These are phyloP conservation scores for Clostera curtula DNA, from an alignment of 2,888 invertebrate species.

Conservation along the genomic window DNA sequence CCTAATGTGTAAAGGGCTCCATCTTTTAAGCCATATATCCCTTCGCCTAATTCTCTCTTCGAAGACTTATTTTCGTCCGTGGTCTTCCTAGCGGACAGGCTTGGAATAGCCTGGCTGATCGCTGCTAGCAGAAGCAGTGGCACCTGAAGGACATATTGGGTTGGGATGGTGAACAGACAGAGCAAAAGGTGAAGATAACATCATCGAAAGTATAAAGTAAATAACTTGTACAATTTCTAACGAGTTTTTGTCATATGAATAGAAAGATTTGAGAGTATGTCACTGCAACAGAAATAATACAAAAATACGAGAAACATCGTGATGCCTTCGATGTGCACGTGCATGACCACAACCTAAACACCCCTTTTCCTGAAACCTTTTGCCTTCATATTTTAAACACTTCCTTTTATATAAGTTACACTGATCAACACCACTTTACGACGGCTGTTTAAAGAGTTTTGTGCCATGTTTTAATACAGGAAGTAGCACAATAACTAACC, in stretches of 20 bases:
- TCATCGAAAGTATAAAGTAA: no score
- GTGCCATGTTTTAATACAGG: no score
- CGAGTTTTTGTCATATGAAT: no score
- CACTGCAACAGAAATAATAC: no score
- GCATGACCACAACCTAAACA: no score
- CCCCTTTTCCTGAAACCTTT: neutral
- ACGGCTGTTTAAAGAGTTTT: no score
- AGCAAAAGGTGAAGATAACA: no score
- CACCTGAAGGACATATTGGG: slow-evolving; percentile 29
- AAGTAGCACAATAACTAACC: slow-evolving; percentile 20
- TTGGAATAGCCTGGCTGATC: slow-evolving; percentile 23
- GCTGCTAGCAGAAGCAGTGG: slow-evolving; percentile 36
- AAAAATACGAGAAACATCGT: no score
- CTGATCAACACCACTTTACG: neutral
- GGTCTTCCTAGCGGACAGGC: slow-evolving; percentile 9
- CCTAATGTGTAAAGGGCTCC: slow-evolving; percentile 6
- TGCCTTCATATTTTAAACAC: neutral
- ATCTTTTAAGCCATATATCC: slow-evolving; percentile 26
- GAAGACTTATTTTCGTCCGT: slow-evolving; percentile 27
- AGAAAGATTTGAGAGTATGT: no score
- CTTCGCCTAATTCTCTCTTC: slow-evolving; percentile 40
- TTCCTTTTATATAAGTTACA: neutral
- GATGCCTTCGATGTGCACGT: no score
- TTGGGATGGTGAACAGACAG: no score
- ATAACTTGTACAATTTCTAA: no score